Conservation (phyloP, 2,888 invertebrate species). For the Brachyopa scutellaris region DNA sequence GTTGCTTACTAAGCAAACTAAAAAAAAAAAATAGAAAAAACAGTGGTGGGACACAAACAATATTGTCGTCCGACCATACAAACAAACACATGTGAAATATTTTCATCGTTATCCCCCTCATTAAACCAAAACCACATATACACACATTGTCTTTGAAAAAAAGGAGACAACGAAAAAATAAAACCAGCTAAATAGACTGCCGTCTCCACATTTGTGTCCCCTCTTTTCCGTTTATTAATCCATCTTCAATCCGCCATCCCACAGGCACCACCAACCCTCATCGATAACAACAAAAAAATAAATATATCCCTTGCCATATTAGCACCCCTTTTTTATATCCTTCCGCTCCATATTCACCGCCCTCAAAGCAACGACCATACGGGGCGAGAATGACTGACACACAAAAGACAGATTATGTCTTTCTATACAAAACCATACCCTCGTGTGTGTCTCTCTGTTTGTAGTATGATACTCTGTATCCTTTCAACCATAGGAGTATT, state of each 20-base stretch:
- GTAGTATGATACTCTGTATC: constrained; percentile 32
- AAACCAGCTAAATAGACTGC: constrained; percentile 49
- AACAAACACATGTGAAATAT: constrained; percentile 2
- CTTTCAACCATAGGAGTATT: constrained; percentile 47
- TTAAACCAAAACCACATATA: constrained; percentile 31
- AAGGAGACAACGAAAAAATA: no score
- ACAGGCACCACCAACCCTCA: no score
- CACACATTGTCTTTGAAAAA: constrained; percentile 51
- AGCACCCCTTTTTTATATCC: constrained; percentile 63
- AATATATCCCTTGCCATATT: constrained; percentile 60
- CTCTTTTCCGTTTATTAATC: constrained; percentile 28
- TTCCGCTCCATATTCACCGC: constrained; percentile 36
- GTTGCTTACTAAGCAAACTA: constrained; percentile 9
- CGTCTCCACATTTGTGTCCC: constrained; percentile 27
- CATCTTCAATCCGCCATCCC: constrained; percentile 15
- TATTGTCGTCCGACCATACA: constrained; percentile 9
- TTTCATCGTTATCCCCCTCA: constrained; percentile 34
- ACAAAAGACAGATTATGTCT: constrained; percentile 61
- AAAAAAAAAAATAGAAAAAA: constrained; percentile 30
- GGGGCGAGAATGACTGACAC: constrained; percentile 11
- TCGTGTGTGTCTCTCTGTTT: constrained; percentile 4
- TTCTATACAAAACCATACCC: constrained; percentile 22
- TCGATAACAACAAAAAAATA: neutral
- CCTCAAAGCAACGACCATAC: neutral
- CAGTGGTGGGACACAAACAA: constrained; percentile 7